Conservation (phyloP, 1,140 invertebrate genomes). For the Coptotermes formosanus region DNA sequence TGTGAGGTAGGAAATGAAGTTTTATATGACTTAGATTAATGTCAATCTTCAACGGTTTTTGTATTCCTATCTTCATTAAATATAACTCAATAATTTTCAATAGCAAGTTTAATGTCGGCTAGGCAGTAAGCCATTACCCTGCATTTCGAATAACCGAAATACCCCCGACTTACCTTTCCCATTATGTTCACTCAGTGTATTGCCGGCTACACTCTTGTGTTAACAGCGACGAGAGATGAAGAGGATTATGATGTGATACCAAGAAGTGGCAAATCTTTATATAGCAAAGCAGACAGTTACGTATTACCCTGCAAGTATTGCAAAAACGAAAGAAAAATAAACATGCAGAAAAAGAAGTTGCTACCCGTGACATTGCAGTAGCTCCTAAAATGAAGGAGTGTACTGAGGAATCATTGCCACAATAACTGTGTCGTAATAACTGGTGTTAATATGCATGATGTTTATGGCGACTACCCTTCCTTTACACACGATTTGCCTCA, state of each 20-base stretch:
- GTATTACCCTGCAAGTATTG: background rate
- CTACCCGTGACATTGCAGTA: background rate
- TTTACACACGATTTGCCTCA: background rate
- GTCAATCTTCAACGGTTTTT: too few relatives aligned
- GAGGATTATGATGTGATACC: background rate
- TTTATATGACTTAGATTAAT: too few relatives aligned
- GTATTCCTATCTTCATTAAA: background rate
- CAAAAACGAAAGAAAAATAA: background rate
- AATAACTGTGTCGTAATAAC: background rate
- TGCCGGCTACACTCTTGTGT: background rate
- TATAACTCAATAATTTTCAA: background rate
- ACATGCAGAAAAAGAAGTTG: background rate
- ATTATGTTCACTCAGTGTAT: background rate
- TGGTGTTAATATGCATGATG: background rate
- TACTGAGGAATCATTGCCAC: background rate
- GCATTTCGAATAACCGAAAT: background rate
- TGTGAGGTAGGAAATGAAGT: too few relatives aligned
- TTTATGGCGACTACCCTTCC: background rate
- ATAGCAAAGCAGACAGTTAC: background rate
- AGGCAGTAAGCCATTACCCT: background rate
- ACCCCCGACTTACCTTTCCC: background rate
- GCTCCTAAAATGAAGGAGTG: background rate
- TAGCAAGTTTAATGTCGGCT: background rate
- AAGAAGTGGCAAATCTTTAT: background rate
- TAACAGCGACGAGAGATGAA: background rate